Percentiles rank a stretch among this genome's conserved stretches.
Evolutionary conservation across 2,797 vertebrate genomes (phyloP).

Genomic region (Myiotriccus ornatus): DNA sequence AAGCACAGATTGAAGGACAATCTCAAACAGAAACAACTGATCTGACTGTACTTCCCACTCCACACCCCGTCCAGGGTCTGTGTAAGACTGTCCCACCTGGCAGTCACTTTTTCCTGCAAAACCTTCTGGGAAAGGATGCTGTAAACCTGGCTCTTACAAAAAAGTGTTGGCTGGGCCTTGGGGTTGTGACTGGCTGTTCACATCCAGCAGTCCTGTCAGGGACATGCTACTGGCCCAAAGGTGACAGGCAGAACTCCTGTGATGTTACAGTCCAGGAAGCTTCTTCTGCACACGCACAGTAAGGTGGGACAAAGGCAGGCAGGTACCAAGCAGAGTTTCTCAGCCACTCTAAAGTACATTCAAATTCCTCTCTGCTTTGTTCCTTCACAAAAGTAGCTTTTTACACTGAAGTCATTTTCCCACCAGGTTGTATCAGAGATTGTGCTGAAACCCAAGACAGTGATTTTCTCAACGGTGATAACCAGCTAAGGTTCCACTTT

Average conservation of each 20-base stretch:
- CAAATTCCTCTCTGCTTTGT: slow-evolving; percentile 35
- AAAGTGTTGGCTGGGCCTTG: background rate
- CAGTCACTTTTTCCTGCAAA: background rate
- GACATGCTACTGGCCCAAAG: background rate
- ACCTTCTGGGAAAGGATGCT: background rate
- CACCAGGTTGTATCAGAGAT: background rate
- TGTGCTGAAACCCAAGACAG: slow-evolving; percentile 28
- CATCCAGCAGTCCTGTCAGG: background rate
- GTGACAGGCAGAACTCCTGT: background rate
- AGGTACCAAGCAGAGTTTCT: background rate
- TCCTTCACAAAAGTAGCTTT: slow-evolving; percentile 37
- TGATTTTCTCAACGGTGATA: background rate
- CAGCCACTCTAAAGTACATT: slow-evolving; percentile 3
- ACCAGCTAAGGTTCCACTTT: background rate
- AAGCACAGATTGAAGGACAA: background rate
- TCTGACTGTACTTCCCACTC: background rate
- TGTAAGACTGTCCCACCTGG: background rate
- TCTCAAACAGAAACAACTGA: background rate
- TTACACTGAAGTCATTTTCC: background rate
- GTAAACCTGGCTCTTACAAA: background rate
- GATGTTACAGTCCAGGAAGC: background rate
- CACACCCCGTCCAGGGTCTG: background rate
- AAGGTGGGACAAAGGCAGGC: background rate
- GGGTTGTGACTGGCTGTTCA: background rate
- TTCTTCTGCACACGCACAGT: background rate